phyloP scores from a whole-genome alignment of 2,888 invertebrate species.

The Scaptomyza parva region DNA sequence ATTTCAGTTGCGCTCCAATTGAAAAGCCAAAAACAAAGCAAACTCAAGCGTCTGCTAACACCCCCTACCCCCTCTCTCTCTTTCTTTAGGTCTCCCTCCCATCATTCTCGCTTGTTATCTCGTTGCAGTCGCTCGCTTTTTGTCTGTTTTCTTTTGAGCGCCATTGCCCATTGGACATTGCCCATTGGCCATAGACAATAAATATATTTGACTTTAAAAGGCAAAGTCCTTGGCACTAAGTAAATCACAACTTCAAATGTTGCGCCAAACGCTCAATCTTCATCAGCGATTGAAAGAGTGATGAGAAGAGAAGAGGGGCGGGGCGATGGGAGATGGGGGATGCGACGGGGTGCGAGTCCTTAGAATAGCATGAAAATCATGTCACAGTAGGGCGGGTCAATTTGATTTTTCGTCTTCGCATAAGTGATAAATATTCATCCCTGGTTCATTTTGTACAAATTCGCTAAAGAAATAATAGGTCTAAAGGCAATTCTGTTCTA shows the following conservation, averaged over 20 bases:
- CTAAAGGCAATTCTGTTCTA: too few relatives aligned
- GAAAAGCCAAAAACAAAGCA: slow-evolving; percentile 57
- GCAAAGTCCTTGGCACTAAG: slow-evolving; percentile 54
- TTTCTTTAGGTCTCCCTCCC: neutral
- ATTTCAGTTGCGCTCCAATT: slow-evolving; percentile 64
- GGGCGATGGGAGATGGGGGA: neutral
- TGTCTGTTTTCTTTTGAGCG: neutral
- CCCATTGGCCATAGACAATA: slow-evolving; percentile 53
- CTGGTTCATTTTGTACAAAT: too few relatives aligned
- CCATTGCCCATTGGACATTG: slow-evolving; percentile 49
- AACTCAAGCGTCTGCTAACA: slow-evolving; percentile 11
- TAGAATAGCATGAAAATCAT: neutral
- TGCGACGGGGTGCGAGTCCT: too few relatives aligned
- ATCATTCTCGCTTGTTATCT: neutral
- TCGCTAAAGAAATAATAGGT: too few relatives aligned
- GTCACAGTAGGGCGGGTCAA: too few relatives aligned
- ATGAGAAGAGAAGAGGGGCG: neutral
- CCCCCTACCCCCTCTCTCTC: neutral
- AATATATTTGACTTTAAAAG: slow-evolving; percentile 71
- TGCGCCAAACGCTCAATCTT: slow-evolving; percentile 64
- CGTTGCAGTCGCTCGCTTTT: neutral
- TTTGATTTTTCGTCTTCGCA: too few relatives aligned
- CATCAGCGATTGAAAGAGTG: slow-evolving; percentile 52
- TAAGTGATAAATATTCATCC: too few relatives aligned
- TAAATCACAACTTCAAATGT: slow-evolving; percentile 57